A percentile compares a stretch with the other conserved stretches of the same genome.
Evolutionary conservation across 2,113 vertebrate species (phyloP).

Genomic region (Esox niger): DNA sequence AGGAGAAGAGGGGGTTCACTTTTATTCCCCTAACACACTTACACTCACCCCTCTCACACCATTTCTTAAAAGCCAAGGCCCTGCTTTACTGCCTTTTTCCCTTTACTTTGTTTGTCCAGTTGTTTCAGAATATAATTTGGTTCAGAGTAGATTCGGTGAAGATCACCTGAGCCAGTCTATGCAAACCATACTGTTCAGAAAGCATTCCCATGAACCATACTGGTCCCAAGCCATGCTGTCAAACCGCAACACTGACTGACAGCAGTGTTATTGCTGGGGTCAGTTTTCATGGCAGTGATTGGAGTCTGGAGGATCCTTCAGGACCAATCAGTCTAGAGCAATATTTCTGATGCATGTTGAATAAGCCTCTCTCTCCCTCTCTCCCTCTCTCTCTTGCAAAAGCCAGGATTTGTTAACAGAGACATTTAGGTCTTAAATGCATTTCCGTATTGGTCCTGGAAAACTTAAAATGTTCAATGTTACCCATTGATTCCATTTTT

Average conservation of each 20-base stretch:
- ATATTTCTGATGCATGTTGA: no score
- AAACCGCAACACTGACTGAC: conserved; percentile 7
- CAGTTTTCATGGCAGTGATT: not conserved
- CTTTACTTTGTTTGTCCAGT: conserved; percentile 2
- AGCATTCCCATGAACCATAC: no score
- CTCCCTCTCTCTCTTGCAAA: conserved; percentile 20
- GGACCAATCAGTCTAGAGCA: conserved; percentile 28
- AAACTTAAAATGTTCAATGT: conserved; percentile 26
- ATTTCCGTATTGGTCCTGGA: conserved; percentile 36
- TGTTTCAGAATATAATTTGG: conserved; percentile 7
- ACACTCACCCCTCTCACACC: conserved; percentile 27
- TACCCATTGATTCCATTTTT: conserved; percentile 31
- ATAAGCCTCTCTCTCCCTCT: no score
- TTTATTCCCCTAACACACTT: conserved; percentile 8
- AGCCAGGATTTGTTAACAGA: conserved; percentile 2
- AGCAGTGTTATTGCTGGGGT: not conserved
- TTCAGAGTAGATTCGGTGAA: conserved; percentile 26
- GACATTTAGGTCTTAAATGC: conserved; percentile 18
- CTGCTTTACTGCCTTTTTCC: not conserved
- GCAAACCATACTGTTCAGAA: conserved; percentile 50
- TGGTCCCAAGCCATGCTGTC: no score
- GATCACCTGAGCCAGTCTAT: conserved; percentile 60
- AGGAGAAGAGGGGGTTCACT: conserved; percentile 44
- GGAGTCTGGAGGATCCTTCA: conserved; percentile 5
- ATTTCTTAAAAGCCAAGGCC: not conserved